These are phyloP conservation scores for Vesta saturnalis DNA, from an alignment of 2,888 invertebrate species.

Conservation along the genomic window DNA sequence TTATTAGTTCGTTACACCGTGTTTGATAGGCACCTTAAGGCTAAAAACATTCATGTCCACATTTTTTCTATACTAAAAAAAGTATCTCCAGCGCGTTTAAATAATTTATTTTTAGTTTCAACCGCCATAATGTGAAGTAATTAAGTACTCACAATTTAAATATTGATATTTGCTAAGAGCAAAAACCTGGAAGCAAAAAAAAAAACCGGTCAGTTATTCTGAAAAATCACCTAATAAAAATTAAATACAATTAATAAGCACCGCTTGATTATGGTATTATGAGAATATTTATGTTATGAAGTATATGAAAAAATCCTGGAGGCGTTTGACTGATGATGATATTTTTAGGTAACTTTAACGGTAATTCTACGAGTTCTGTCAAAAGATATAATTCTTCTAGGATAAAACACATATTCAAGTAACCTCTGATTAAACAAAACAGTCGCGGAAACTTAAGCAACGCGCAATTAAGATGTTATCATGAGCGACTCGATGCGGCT, in stretches of 20 bases:
- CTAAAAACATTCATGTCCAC: constrained; percentile 16
- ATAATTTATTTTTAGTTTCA: background rate
- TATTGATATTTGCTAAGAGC: background rate
- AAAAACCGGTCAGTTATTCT: background rate
- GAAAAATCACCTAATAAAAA: background rate
- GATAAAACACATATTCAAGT: constrained; percentile 26
- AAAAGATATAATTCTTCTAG: constrained; percentile 18
- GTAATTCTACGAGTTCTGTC: constrained; percentile 14
- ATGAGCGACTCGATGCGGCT: constrained; percentile 59
- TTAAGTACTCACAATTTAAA: background rate
- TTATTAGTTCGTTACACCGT: constrained; percentile 45
- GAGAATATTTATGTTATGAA: background rate
- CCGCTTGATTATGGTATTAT: background rate
- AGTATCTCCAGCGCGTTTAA: background rate
- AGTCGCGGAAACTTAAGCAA: constrained; percentile 60
- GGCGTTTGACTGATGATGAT: background rate
- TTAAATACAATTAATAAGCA: constrained; percentile 2
- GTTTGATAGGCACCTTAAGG: constrained; percentile 32
- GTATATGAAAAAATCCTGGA: background rate
- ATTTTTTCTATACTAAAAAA: constrained; percentile 4
- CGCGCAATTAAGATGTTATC: constrained; percentile 64
- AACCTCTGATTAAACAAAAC: constrained; percentile 58
- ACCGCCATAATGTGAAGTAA: background rate
- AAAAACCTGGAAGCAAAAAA: background rate
- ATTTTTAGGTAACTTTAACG: background rate